Evolutionary conservation across 2,888 invertebrate species (phyloP).

Genomic region (Oxyscelio sp.): DNA sequence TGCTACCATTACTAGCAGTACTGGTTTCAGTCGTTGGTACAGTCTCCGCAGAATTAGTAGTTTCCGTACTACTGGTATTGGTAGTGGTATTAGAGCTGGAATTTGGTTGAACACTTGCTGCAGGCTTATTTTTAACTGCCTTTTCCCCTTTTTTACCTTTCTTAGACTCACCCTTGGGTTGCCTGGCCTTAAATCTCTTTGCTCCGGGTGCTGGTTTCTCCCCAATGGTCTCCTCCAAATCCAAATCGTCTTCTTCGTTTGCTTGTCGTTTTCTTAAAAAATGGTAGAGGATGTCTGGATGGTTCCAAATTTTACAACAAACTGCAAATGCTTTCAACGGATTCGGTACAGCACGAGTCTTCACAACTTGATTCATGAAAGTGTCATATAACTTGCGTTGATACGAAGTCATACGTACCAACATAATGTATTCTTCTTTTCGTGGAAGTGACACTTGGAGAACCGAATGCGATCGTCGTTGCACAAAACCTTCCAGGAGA

Average conservation of each 20-base stretch:
- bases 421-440: too few species aligned
- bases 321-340: constrained; percentile 99
- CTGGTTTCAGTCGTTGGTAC: constrained; percentile 37
- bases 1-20: constrained; percentile 38
- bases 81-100: too few species aligned
- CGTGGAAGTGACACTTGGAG: too few species aligned
- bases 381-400: constrained; percentile 94
- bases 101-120: constrained; percentile 89
- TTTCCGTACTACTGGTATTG: constrained; percentile 14
- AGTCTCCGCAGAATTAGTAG: constrained; percentile 33
- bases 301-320: constrained; percentile 99
- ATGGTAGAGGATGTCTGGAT: constrained; percentile 97
- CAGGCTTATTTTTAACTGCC: constrained; percentile 89
- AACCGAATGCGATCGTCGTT: too few species aligned
- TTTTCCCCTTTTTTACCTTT: constrained; percentile 84
- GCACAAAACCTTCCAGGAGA: too few species aligned
- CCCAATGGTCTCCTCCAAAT: constrained; percentile 93
- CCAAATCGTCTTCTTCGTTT: constrained; percentile 94
- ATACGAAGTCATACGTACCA: too few species aligned
- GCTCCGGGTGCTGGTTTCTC: constrained; percentile 86
- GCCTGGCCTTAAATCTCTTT: constrained; percentile 86
- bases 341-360: constrained; percentile 96
- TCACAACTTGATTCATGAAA: constrained; percentile 97
- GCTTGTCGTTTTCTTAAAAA: constrained; percentile 95
- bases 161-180: constrained; percentile 87